phyloP scores from a whole-genome alignment of 2,113 vertebrate species.

The Sclerurus mexicanus region DNA sequence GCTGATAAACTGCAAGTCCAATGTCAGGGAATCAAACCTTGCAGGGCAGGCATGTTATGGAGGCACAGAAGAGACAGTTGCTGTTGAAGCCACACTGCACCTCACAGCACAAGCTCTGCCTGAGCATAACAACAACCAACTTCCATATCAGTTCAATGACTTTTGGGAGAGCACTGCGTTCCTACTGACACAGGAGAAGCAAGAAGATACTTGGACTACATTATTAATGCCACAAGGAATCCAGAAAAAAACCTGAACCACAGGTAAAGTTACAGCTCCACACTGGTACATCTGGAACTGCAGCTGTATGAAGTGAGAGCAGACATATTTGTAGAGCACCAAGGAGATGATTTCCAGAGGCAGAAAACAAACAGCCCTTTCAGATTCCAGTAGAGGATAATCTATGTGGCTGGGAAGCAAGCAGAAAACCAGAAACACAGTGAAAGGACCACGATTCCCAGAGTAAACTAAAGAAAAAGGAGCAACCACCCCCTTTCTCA shows the following conservation, averaged over 20 bases:
- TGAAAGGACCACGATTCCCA: background rate
- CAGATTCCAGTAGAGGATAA: background rate
- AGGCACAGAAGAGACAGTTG: background rate
- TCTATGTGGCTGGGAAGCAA: background rate
- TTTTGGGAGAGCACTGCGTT: background rate
- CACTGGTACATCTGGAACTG: rapidly evolving
- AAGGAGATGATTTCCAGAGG: background rate
- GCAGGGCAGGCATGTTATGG: background rate
- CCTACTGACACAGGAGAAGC: background rate
- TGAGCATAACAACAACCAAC: background rate
- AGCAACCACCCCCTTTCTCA: background rate
- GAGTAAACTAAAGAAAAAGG: background rate
- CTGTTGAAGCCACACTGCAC: background rate
- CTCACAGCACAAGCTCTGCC: background rate
- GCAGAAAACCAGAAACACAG: background rate
- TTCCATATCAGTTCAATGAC: background rate
- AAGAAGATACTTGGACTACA: background rate
- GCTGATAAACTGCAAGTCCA: background rate
- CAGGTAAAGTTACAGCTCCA: background rate
- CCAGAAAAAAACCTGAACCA: background rate
- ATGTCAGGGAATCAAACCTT: background rate
- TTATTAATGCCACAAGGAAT: background rate
- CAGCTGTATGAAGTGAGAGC: background rate
- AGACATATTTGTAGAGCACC: background rate
- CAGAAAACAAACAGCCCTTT: background rate